Base-by-base conservation (phyloP, 2,888 invertebrate genomes). In the Myopa testacea region DNA sequence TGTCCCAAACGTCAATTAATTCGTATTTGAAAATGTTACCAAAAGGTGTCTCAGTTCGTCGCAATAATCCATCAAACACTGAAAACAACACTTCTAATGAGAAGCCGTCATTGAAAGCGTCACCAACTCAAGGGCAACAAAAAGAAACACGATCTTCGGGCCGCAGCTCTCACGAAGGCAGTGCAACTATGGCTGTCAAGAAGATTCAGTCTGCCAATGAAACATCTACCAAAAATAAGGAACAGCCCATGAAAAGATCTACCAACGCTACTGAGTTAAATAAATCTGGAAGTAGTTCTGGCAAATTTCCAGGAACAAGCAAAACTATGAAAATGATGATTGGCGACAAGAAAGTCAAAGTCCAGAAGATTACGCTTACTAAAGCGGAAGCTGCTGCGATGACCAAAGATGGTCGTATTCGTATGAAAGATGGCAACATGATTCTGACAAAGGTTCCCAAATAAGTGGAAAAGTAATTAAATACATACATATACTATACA, bases 371-470 rank as follows among this genome's bases (percentile, higher is more conserved):
- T 63, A 91, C 92, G 4, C 81, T 93, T 90, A 92, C 93, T 10
- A 93, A 93, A 87, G 92, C 93, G 0, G 92, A 93, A 85, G 92
- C 93, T 34, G 92, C 92, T 81, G 92, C 91, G 6, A 93, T 93
- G 92, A 91, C 92, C 3, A 92, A 92, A 83, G 91, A 93, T 81
- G 93, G 93, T n/a, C 92, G 92, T 62, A 90, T 93, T 37, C 91
- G 92, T 86, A 91, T 92, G 88, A 92, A 92, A 89, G 92, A 84
- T 71, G 86, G 87, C 5, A 84, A 84, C 60, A 84, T 87, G 82
- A 84, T 87, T 76, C 80, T 86, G 26, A 85, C 79, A n/a, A 78
- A 80, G 65, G 16, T 68, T 12, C 12, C 60, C 8, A 75, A 75
- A 58, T 60, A 69, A 60, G 4, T 3, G 34, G 34, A 14, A 4